phyloP scores from a whole-genome alignment of 2,888 invertebrate species.

The Cartodere bifasciata region DNA sequence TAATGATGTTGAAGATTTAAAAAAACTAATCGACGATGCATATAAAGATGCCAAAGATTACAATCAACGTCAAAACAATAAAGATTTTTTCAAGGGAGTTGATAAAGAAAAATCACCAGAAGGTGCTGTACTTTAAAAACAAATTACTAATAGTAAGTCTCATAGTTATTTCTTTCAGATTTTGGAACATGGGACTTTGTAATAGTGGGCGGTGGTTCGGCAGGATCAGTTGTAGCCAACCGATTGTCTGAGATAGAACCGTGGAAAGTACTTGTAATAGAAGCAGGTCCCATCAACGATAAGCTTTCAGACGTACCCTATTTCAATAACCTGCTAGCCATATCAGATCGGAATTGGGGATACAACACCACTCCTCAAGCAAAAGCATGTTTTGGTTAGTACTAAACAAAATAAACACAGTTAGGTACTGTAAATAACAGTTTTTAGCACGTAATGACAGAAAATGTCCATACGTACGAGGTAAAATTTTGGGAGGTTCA shows the following conservation, averaged over 20 bases:
- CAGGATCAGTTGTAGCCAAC: slow-evolving; percentile 22
- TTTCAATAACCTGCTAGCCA: slow-evolving; percentile 63
- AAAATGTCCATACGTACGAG: slow-evolving; percentile 69
- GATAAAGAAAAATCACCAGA: no score
- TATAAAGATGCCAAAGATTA: slow-evolving; percentile 4
- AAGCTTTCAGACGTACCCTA: slow-evolving; percentile 70
- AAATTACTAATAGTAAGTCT: no score
- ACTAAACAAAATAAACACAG: no score
- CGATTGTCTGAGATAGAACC: slow-evolving; percentile 15
- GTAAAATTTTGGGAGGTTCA: slow-evolving; percentile 73
- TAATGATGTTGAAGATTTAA: slow-evolving; percentile 9
- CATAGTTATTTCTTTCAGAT: slow-evolving; percentile 8
- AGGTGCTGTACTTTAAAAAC: no score
- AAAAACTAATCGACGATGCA: slow-evolving; percentile 7
- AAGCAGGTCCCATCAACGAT: slow-evolving; percentile 50
- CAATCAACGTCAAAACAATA: slow-evolving; percentile 6
- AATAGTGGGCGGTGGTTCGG: slow-evolving; percentile 39
- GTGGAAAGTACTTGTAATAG: slow-evolving; percentile 18
- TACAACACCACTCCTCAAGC: slow-evolving; percentile 33
- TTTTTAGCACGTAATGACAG: slow-evolving; percentile 54
- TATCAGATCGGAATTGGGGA: slow-evolving; percentile 74
- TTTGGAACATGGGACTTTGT: slow-evolving; percentile 24
- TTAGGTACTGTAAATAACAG: no score
- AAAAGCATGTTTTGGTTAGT: slow-evolving; percentile 11
- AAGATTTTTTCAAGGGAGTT: slow-evolving; percentile 8